Conservation (phyloP, 2,113 vertebrate species). For the Myotis brandtii region DNA sequence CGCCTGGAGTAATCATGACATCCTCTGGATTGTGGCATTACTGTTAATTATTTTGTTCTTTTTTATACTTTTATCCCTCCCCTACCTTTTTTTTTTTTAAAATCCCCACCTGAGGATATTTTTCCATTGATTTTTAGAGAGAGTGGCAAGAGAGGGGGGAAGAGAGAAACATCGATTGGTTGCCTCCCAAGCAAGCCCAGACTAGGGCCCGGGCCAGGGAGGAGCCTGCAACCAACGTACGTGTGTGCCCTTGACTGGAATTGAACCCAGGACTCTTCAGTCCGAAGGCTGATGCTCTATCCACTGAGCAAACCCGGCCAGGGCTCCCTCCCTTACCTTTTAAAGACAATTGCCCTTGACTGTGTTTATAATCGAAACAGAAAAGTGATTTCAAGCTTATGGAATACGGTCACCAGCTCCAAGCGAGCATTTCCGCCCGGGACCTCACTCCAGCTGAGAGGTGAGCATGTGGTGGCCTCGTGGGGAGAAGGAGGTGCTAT, state of each 20-base stretch:
- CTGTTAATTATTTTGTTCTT: not conserved
- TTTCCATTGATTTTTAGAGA: too few species aligned
- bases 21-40: not conserved
- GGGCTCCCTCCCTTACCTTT: not conserved
- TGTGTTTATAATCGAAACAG: not conserved
- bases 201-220: too few species aligned
- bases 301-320: too few species aligned
- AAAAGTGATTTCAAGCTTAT: not conserved
- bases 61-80: not conserved
- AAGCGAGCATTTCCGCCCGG: not conserved
- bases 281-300: too few species aligned
- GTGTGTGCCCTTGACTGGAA: too few species aligned
- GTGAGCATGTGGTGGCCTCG: slow-evolving; percentile 30
- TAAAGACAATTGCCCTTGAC: not conserved
- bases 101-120: too few species aligned
- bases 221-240: too few species aligned
- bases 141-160: too few species aligned
- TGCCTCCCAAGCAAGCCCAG: too few species aligned
- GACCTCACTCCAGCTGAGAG: not conserved
- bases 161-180: too few species aligned
- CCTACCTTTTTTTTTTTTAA: not conserved
- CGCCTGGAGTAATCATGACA: not conserved
- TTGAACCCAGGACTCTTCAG: too few species aligned
- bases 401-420: not conserved
- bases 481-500: slow-evolving; percentile 41